A percentile compares a stretch with the other conserved stretches of the same genome.
These are phyloP conservation scores for Pantherophis vulpinus DNA, from an alignment of 2,797 vertebrate genomes.

Conservation along the genomic window DNA sequence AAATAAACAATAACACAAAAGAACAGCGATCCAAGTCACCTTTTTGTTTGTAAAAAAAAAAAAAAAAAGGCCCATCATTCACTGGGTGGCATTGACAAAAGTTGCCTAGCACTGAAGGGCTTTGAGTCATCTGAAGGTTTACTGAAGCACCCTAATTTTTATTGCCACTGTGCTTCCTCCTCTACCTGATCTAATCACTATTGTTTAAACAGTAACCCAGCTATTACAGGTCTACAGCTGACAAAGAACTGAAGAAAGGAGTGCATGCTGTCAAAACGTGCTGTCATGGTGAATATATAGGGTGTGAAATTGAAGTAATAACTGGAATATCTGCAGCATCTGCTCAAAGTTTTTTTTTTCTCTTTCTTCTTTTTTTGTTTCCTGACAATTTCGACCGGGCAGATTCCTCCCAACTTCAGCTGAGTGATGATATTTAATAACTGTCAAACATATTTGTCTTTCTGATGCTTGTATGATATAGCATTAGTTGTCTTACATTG, in stretches of 20 bases:
- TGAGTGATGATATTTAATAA: constrained; percentile 58
- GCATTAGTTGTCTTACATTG: constrained; percentile 26
- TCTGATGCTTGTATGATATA: constrained; percentile 14
- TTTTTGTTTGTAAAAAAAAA: neutral
- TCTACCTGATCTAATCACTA: constrained; percentile 58
- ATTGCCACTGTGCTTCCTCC: constrained; percentile 51
- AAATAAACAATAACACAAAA: neutral
- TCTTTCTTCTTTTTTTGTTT: neutral
- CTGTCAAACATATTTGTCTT: constrained; percentile 51
- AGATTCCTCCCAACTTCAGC: constrained; percentile 36
- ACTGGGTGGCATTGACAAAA: constrained; percentile 33
- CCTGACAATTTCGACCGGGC: constrained; percentile 47
- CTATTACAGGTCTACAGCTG: constrained; percentile 56
- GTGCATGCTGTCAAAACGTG: constrained; percentile 58
- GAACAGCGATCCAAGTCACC: neutral
- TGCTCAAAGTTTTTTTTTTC: constrained; percentile 47
- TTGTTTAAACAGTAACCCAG: constrained; percentile 64
- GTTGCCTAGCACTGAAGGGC: constrained; percentile 34
- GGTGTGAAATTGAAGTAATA: constrained; percentile 64
- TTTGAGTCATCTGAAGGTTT: constrained; percentile 43
- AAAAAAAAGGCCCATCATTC: constrained; percentile 20
- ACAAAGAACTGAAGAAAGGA: constrained; percentile 58
- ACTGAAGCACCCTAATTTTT: constrained; percentile 64
- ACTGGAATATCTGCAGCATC: constrained; percentile 57
- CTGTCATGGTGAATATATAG: constrained; percentile 56